Evolutionary conservation across 2,113 vertebrate genomes (phyloP).

Genomic region (Amblyopsis rosae): DNA sequence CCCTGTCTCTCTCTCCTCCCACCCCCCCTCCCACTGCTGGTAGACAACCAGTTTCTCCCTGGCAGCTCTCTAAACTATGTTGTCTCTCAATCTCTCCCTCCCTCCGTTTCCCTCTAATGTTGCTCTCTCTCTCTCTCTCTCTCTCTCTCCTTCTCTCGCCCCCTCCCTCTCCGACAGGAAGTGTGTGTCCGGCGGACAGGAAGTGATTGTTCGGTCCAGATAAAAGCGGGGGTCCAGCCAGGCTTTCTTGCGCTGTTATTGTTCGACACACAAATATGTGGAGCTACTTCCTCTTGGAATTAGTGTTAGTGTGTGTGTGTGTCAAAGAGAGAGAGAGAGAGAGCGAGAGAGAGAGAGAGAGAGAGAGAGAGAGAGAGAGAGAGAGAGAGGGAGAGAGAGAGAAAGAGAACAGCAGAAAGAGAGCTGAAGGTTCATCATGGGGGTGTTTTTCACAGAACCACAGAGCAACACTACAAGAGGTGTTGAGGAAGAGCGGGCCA

Average conservation of each 20-base stretch:
- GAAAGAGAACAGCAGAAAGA: slow-evolving; percentile 28
- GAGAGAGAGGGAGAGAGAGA: slow-evolving; percentile 14
- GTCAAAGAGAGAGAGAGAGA: slow-evolving; percentile 14
- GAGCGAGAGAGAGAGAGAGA: background rate
- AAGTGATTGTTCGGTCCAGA: slow-evolving; percentile 85
- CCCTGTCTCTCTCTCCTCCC: background rate
- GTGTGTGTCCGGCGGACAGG: slow-evolving; percentile 74
- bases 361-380: slow-evolving; percentile 8
- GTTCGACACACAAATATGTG: slow-evolving; percentile 70
- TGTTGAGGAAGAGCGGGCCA: slow-evolving; percentile 44
- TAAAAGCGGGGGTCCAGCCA: slow-evolving; percentile 82
- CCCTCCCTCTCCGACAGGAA: slow-evolving; percentile 65
- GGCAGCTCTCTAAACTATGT: no score
- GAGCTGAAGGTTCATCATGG: slow-evolving; percentile 34
- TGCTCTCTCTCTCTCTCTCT: background rate
- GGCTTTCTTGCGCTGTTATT: slow-evolving; percentile 76
- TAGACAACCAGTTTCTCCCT: background rate
- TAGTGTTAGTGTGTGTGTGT: slow-evolving; percentile 3
- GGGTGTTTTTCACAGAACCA: slow-evolving; percentile 30
- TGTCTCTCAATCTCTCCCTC: background rate
- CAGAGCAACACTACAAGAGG: slow-evolving; percentile 46
- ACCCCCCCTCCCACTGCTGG: background rate
- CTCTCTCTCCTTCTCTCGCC: background rate
- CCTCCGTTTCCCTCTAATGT: background rate
- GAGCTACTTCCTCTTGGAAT: slow-evolving; percentile 68